A percentile compares a stretch with the other conserved stretches of the same genome.
Conservation (phyloP, 2,797 vertebrate genomes). For the Semotilus atromaculatus region DNA sequence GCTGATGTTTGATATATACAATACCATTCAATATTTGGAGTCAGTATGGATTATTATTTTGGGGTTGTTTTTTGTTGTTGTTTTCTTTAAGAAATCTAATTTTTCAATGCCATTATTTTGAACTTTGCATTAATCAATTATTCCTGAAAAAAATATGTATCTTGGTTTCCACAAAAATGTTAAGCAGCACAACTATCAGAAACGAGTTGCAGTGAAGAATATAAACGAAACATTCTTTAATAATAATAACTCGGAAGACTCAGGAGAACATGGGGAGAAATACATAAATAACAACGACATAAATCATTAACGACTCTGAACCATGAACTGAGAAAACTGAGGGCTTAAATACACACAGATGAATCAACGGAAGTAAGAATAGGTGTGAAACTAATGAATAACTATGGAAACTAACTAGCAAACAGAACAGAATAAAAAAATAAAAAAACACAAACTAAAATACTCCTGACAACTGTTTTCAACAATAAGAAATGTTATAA, state of each 20-base stretch:
- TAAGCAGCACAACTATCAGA: not conserved
- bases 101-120: not conserved
- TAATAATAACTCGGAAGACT: not conserved
- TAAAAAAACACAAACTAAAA: too few species aligned
- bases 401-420: too few species aligned
- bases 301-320: not conserved
- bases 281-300: too few species aligned
- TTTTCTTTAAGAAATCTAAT: not conserved
- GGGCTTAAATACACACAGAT: not conserved
- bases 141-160: not conserved
- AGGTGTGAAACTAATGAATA: not conserved
- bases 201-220: not conserved
- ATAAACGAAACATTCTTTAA: not conserved
- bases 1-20: not conserved
- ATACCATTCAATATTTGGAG: too few species aligned
- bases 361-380: not conserved
- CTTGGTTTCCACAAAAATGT: not conserved
- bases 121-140: not conserved
- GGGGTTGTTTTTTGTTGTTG: too few species aligned
- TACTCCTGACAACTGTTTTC: too few species aligned
- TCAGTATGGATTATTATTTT: too few species aligned
- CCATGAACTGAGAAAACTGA: not conserved
- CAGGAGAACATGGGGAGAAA: too few species aligned
- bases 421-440: too few species aligned
- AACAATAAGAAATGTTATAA: not conserved